A percentile compares a stretch with the other conserved stretches of the same genome.
phyloP scores from a whole-genome alignment of 2,113 vertebrate species.

The Chaenogobius annularis region DNA sequence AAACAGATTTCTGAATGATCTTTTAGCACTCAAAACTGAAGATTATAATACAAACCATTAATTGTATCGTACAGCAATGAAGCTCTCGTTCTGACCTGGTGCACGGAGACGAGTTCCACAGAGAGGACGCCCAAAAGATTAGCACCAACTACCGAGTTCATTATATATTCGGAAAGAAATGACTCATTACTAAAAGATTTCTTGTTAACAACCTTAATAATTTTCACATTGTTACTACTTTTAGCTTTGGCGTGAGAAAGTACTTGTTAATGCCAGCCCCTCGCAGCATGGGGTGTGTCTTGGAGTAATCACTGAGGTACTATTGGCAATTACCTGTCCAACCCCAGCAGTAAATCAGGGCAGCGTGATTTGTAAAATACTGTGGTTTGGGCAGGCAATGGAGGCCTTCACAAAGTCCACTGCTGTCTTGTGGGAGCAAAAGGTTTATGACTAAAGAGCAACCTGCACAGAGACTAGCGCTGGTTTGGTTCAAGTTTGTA shows the following conservation, averaged over 20 bases:
- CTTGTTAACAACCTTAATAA: conserved; percentile 30
- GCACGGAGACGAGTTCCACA: not conserved
- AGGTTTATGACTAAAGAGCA: conserved; percentile 13
- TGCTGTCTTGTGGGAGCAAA: conserved; percentile 48
- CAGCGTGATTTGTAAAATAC: conserved; percentile 60
- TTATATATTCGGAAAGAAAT: not conserved
- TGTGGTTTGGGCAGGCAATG: conserved; percentile 36
- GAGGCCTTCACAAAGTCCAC: conserved; percentile 27
- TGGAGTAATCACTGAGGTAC: conserved; percentile 44
- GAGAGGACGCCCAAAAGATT: not conserved
- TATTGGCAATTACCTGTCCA: conserved; percentile 62
- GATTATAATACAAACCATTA: no score
- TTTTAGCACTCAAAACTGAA: no score
- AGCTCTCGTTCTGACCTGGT: not conserved
- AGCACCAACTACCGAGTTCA: not conserved
- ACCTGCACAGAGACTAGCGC: conserved; percentile 16
- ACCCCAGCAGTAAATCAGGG: conserved; percentile 53
- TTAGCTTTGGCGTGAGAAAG: conserved; percentile 56
- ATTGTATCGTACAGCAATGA: no score
- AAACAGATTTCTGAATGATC: no score
- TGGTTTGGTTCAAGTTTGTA: not conserved
- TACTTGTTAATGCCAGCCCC: conserved; percentile 20
- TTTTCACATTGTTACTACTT: conserved; percentile 9
- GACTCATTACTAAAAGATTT: not conserved
- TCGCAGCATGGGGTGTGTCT: conserved; percentile 37